phyloP scores from a whole-genome alignment of 1,140 invertebrate genomes.

The Adoxophyes honmai region DNA sequence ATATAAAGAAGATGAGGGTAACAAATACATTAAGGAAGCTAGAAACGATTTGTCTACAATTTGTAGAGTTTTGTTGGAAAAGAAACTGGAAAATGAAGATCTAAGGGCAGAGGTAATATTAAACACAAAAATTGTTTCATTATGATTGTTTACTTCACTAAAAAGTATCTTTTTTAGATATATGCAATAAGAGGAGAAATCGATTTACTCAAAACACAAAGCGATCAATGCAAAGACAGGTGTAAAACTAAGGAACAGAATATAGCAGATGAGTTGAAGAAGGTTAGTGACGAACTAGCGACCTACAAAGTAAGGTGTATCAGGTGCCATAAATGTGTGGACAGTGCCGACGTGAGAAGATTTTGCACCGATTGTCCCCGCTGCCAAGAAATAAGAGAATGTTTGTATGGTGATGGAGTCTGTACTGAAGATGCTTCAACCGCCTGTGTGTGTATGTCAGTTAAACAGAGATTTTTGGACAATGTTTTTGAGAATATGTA shows the following conservation, averaged over 20 bases:
- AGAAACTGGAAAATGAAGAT: conserved; percentile 59
- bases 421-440: conserved; percentile 37
- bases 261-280: conserved; percentile 47
- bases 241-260: conserved; percentile 42
- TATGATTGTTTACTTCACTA: no score
- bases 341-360: conserved; percentile 45
- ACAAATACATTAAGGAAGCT: conserved; percentile 46
- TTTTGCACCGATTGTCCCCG: conserved; percentile 60
- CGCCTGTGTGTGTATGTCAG: conserved; percentile 56
- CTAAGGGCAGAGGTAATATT: conserved; percentile 46
- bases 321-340: conserved; percentile 49
- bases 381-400: conserved; percentile 48
- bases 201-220: conserved; percentile 41
- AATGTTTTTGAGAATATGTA: conserved; percentile 71
- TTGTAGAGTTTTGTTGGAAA: conserved; percentile 47
- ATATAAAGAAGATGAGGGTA: conserved; percentile 45
- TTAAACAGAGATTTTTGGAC: conserved; percentile 59
- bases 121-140: no score
- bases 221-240: conserved; percentile 49
- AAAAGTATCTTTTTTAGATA: conserved; percentile 37
- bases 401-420: conserved; percentile 36
- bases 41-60: conserved; percentile 54
- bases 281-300: conserved; percentile 41
- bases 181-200: conserved; percentile 46
- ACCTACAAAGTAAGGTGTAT: conserved; percentile 41